These are phyloP conservation scores for Apistogramma diplotaenia DNA, from an alignment of 2,113 vertebrate genomes.

Conservation along the genomic window DNA sequence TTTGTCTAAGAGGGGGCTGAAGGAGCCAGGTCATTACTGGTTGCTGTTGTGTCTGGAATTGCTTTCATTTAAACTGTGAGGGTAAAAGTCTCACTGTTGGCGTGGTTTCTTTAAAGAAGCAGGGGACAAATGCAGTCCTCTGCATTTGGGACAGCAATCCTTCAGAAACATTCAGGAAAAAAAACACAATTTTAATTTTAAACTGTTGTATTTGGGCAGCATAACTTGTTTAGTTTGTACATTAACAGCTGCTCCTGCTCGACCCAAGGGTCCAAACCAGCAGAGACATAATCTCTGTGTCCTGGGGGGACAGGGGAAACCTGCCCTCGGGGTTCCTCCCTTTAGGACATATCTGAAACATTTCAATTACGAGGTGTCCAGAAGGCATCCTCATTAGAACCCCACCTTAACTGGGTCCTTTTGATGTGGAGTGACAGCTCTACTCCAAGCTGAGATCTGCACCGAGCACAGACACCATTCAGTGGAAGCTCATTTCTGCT, in stretches of 20 bases:
- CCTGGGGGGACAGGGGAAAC: too few species aligned
- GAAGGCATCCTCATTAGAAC: too few species aligned
- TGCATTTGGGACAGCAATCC: neutral
- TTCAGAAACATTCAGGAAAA: neutral
- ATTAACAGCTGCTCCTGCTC: too few species aligned
- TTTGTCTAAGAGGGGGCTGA: neutral
- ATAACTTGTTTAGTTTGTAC: too few species aligned
- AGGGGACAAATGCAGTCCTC: neutral
- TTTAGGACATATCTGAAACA: too few species aligned
- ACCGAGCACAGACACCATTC: too few species aligned
- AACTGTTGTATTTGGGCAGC: too few species aligned
- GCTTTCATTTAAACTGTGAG: rapidly evolving
- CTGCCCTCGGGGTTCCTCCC: too few species aligned
- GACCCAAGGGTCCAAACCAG: too few species aligned
- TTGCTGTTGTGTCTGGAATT: neutral
- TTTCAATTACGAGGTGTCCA: neutral
- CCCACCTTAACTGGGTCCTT: neutral
- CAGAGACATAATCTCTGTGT: too few species aligned
- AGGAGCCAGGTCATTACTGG: neutral
- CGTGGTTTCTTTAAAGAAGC: neutral
- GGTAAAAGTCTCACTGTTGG: too few species aligned
- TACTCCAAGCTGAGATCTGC: neutral
- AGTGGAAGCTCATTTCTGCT: too few species aligned
- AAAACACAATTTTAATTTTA: neutral
- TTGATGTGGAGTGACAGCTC: neutral